phyloP scores from a whole-genome alignment of 2,113 vertebrate species.

The Psilopsiagon aurifrons region DNA sequence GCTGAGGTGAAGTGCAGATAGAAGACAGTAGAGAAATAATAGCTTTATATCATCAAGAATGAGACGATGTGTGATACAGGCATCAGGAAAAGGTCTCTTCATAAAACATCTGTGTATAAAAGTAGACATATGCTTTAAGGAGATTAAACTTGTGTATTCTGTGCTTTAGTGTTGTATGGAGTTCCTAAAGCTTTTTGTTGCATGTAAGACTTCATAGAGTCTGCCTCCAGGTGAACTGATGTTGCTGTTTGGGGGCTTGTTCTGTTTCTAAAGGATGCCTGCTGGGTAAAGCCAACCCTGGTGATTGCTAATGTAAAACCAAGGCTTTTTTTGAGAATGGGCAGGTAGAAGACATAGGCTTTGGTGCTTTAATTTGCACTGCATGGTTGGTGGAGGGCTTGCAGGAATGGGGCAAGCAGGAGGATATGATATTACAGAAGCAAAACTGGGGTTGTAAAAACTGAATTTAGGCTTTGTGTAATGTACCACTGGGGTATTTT shows the following conservation, averaged over 20 bases:
- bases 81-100: conserved; percentile 47
- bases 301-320: neutral
- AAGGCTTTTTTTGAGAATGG: neutral
- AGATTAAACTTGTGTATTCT: neutral
- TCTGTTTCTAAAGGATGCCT: neutral
- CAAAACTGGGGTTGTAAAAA: neutral
- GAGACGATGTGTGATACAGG: conserved; percentile 10
- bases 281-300: neutral
- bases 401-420: neutral
- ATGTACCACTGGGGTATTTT: neutral
- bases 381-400: neutral
- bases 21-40: conserved; percentile 47
- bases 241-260: neutral
- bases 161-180: neutral
- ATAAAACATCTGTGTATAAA: neutral
- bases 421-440: neutral
- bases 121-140: neutral
- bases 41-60: conserved; percentile 45
- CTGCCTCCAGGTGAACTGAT: neutral
- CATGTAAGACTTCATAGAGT: neutral
- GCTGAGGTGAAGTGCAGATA: conserved; percentile 42
- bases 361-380: neutral
- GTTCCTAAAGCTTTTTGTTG: neutral
- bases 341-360: neutral
- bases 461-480: neutral